Evolutionary conservation across 1,140 invertebrate species (phyloP).

Genomic region (Adoxophyes honmai): DNA sequence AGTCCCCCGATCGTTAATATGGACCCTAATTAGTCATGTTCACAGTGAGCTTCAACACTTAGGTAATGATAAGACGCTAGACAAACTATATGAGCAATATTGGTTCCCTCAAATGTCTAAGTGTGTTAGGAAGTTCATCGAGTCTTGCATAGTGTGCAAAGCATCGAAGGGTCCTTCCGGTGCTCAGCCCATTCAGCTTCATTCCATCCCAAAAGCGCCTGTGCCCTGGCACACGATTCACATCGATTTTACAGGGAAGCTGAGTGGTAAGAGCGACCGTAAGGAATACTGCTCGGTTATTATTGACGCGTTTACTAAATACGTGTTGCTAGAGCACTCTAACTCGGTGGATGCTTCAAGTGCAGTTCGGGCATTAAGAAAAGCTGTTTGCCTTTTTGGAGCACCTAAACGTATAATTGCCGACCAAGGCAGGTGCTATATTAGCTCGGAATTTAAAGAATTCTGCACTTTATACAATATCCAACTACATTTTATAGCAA

Average conservation of each 20-base stretch:
- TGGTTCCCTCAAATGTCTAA: constrained; percentile 43
- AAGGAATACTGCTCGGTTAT: constrained; percentile 34
- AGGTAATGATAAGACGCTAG: constrained; percentile 30
- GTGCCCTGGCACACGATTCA: constrained; percentile 44
- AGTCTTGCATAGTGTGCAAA: constrained; percentile 36
- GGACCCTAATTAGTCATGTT: constrained; percentile 27
- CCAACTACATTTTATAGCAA: constrained; percentile 40
- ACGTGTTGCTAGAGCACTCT: constrained; percentile 29
- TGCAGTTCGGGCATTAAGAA: constrained; percentile 28
- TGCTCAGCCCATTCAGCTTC: constrained; percentile 32
- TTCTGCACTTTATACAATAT: constrained; percentile 33
- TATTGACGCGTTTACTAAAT: constrained; percentile 38
- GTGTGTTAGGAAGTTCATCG: constrained; percentile 35
- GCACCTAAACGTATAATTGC: constrained; percentile 40
- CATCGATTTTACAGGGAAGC: constrained; percentile 36
- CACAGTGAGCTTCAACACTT: constrained; percentile 29
- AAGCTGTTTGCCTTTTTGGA: constrained; percentile 34
- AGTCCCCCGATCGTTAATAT: constrained; percentile 25
- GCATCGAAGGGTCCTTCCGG: constrained; percentile 33
- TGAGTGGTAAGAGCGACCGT: constrained; percentile 30
- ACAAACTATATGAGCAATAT: constrained; percentile 39
- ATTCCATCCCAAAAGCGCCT: constrained; percentile 35
- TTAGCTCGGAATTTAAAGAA: constrained; percentile 26
- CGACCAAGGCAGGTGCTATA: constrained; percentile 34
- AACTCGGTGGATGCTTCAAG: constrained; percentile 27